Evolutionary conservation across 2,113 vertebrate genomes (phyloP).

Genomic region (Prietella phreatophila): DNA sequence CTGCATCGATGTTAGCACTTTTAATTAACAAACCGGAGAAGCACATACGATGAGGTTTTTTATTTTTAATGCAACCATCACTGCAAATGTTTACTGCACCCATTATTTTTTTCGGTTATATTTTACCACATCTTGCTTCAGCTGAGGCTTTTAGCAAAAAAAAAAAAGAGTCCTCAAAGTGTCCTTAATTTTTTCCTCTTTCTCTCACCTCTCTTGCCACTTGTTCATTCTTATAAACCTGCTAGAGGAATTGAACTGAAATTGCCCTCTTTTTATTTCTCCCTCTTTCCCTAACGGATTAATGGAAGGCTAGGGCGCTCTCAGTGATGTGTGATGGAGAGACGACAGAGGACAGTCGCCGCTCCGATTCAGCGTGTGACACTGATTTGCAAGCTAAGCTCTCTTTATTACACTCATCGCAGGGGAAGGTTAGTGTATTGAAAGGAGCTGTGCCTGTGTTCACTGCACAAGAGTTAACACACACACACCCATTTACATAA

Average conservation of each 20-base stretch:
- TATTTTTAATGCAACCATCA: background rate
- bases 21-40: background rate
- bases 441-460: background rate
- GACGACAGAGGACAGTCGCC: slow-evolving; percentile 1
- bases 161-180: background rate
- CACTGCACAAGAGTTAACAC: background rate
- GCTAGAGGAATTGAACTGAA: background rate
- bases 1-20: background rate
- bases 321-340: background rate
- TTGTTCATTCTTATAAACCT: background rate
- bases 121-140: background rate
- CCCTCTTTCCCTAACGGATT: slow-evolving; percentile 11
- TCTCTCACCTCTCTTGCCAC: slow-evolving; percentile 4
- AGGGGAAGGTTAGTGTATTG: slow-evolving; percentile 2
- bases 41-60: background rate
- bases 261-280: slow-evolving; percentile 15
- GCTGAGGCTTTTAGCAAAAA: background rate
- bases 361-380: background rate
- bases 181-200: background rate
- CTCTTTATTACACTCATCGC: slow-evolving; percentile 20
- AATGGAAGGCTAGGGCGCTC: background rate
- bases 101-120: background rate
- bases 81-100: background rate
- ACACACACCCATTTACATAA: background rate
- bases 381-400: slow-evolving; percentile 9